Evolutionary conservation across 2,888 invertebrate species (phyloP).

Genomic region (Brachyptera putata): DNA sequence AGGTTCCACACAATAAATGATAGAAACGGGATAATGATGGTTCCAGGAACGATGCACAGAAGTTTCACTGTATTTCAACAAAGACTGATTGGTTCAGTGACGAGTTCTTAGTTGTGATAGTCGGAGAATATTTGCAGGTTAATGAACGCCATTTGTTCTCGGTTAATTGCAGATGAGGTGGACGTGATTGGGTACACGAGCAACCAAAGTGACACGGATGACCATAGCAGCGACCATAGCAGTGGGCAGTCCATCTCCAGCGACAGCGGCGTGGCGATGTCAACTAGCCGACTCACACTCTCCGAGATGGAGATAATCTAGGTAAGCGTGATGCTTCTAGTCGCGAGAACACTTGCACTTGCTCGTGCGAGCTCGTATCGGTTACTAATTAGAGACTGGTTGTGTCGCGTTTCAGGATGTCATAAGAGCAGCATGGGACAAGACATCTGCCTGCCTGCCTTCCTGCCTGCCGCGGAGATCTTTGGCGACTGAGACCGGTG

Average conservation of each 20-base stretch:
- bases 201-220: constrained; percentile 79
- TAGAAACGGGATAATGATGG: too few relatives aligned
- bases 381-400: neutral
- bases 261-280: constrained; percentile 69
- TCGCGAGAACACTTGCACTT: neutral
- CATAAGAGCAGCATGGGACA: constrained; percentile 28
- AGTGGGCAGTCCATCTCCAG: constrained; percentile 59
- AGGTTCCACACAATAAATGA: too few relatives aligned
- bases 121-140: too few relatives aligned
- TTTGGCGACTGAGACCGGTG: neutral
- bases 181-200: constrained; percentile 83
- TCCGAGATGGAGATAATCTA: constrained; percentile 51
- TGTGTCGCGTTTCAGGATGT: neutral
- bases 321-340: constrained; percentile 11
- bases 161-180: constrained; percentile 66
- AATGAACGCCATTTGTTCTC: too few relatives aligned
- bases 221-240: constrained; percentile 67
- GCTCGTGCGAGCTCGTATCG: neutral
- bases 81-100: too few relatives aligned
- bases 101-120: too few relatives aligned
- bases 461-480: constrained; percentile 20
- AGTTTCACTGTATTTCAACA: too few relatives aligned
- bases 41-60: too few relatives aligned
- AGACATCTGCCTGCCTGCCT: constrained; percentile 27
- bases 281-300: constrained; percentile 61